These are phyloP conservation scores for Rhinella marina DNA, from an alignment of 2,797 vertebrate species.

Conservation along the genomic window DNA sequence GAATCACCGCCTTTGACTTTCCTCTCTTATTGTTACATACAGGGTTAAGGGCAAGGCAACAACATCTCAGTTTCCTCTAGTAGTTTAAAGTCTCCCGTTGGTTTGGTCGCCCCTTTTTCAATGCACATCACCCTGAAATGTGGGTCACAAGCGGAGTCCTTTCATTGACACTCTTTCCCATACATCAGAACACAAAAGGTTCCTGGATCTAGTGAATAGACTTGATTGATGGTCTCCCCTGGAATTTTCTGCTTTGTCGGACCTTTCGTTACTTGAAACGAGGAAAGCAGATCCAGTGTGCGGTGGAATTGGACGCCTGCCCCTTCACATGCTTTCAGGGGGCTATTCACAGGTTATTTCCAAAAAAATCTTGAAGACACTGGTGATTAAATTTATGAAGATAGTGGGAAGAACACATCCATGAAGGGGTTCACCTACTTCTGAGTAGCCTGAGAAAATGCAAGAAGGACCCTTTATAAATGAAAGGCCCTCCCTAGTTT, in stretches of 20 bases:
- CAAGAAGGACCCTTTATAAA: slow-evolving; percentile 1
- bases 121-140: slow-evolving; percentile 31
- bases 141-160: slow-evolving; percentile 53
- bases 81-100: slow-evolving; percentile 41
- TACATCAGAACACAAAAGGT: slow-evolving; percentile 54
- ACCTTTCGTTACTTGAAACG: slow-evolving; percentile 23
- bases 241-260: slow-evolving; percentile 45
- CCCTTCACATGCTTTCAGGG: slow-evolving; percentile 20
- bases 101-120: slow-evolving; percentile 42
- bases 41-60: slow-evolving; percentile 40
- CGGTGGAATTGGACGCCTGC: slow-evolving; percentile 2
- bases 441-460: neutral
- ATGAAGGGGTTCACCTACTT: neutral
- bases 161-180: slow-evolving; percentile 58
- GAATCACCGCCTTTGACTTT: slow-evolving; percentile 32
- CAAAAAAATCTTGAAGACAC: neutral
- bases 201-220: slow-evolving; percentile 48
- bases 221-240: slow-evolving; percentile 55
- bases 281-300: slow-evolving; percentile 21
- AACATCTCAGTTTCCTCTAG: slow-evolving; percentile 19
- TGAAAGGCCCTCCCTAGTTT: neutral
- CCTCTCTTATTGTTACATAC: neutral
- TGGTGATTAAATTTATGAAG: neutral
- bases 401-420: neutral
- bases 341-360: slow-evolving; percentile 2